Evolutionary conservation across 1,140 invertebrate genomes (phyloP), one percentile per base, ranked within the genome.

Genomic region (Ptiloglossa arizonensis): DNA sequence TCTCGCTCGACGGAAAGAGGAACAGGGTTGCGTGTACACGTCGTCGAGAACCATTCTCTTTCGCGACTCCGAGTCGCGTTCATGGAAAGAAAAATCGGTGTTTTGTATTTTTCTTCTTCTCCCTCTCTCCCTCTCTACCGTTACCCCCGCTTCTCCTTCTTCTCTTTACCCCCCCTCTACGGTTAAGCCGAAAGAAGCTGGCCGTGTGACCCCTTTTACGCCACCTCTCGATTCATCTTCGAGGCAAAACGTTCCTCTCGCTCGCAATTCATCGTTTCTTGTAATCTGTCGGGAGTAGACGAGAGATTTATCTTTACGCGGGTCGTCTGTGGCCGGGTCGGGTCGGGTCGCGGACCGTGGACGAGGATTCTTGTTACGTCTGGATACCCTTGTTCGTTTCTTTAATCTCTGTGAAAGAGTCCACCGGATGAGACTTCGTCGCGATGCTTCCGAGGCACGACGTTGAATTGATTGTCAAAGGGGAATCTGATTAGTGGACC

Each of bases 401-500:
- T 59, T 32, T 59, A 35, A 59, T 59, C 56, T 19, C 17, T 5
- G 19, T 35, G 13, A 35, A 52, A 41, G 41, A 41, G 41, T 41
- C 41, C 11, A 13, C 41, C 8, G 41, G 9, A 41, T 13, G 41
- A 41, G 13, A 11, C 41, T 46, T 46, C 8, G 1, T n/a, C n/a
- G n/a, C 2, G 19, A 24, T 4, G 46, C n/a, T n/a, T 24, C n/a
- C n/a, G n/a, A n/a, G n/a, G n/a, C n/a, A n/a, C n/a, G n/a, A 22
- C 50, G 5, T 59, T 17, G 56, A 59, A 59, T 59, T 59, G 29
- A 59, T n/a, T 19, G 56, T 59, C 56, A 54, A 54, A 54, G 50
- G 50, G 24, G 15, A 54, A 54, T 54, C 50, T 54, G 50, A 54
- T 54, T 27, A 54, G 9, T 22, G 50, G 4, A 24, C 24, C 48